Conservation (phyloP, 2,113 vertebrate genomes). For the Phoxinus phoxinus region DNA sequence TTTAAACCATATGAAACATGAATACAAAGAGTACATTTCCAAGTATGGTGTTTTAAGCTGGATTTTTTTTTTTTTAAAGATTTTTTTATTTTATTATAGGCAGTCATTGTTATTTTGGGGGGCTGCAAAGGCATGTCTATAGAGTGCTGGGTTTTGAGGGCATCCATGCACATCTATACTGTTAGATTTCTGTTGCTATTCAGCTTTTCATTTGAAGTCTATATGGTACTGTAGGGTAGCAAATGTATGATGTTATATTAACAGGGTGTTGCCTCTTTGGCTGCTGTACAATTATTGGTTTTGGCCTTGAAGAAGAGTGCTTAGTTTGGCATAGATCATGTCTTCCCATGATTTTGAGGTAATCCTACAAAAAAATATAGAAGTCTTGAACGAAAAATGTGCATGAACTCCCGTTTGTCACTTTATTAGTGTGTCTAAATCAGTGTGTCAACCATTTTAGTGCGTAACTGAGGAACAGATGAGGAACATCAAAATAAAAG, state of each 20-base stretch:
- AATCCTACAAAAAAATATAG: background rate
- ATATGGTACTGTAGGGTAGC: background rate
- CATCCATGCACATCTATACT: background rate
- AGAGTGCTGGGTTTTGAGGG: too few species aligned
- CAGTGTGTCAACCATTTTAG: background rate
- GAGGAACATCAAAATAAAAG: constrained; percentile 36
- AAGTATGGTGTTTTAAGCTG: too few species aligned
- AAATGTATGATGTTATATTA: background rate
- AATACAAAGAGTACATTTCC: background rate
- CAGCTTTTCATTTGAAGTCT: background rate
- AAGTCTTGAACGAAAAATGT: constrained; percentile 24
- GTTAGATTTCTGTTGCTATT: background rate
- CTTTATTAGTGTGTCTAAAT: constrained; percentile 12
- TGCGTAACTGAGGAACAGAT: constrained; percentile 21
- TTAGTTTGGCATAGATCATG: constrained; percentile 21
- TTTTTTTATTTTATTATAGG: too few species aligned
- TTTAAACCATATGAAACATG: background rate
- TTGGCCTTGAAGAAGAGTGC: background rate
- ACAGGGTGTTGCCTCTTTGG: constrained; percentile 14
- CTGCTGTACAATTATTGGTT: background rate
- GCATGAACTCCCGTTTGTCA: constrained; percentile 28
- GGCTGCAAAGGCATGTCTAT: too few species aligned
- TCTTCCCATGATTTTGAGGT: constrained; percentile 28
- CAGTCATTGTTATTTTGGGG: too few species aligned
- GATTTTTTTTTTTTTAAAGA: too few species aligned